A percentile compares a stretch with the other conserved stretches of the same genome.
Evolutionary conservation across 1,140 invertebrate genomes (phyloP).

Genomic region (Tigriopus japonicus): DNA sequence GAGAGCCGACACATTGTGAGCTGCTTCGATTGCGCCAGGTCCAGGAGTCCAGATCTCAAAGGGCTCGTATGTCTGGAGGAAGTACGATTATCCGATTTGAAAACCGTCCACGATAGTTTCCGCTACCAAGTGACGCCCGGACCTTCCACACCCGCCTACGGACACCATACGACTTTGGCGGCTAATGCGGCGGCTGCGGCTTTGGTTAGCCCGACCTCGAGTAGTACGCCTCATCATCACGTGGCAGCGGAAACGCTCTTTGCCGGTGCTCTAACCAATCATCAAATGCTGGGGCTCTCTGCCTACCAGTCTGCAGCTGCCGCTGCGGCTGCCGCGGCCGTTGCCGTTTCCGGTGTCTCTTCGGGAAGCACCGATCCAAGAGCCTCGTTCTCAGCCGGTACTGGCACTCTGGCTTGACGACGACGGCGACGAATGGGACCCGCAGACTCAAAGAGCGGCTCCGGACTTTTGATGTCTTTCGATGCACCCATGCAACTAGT

Average conservation of each 20-base stretch:
- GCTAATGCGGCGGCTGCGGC: no score
- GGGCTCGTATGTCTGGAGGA: conserved; percentile 93
- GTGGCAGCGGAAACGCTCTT: no score
- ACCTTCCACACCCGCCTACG: neutral
- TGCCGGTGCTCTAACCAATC: no score
- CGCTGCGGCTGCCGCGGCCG: neutral
- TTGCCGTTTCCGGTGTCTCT: neutral
- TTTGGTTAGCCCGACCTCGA: no score
- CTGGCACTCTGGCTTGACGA: neutral
- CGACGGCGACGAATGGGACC: neutral
- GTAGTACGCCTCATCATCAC: no score
- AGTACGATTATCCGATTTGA: conserved; percentile 73
- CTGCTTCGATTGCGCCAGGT: conserved; percentile 85
- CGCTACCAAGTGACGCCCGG: conserved; percentile 33
- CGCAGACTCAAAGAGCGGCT: no score
- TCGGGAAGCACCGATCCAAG: neutral
- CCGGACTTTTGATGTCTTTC: no score
- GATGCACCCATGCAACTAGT: no score
- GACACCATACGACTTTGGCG: no score
- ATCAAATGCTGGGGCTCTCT: no score
- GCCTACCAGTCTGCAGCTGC: neutral
- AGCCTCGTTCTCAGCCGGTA: neutral
- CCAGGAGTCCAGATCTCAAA: conserved; percentile 56
- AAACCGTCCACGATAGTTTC: conserved; percentile 69
- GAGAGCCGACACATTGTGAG: conserved; percentile 93